A percentile compares a stretch with the other conserved stretches of the same genome.
phyloP scores from a whole-genome alignment of 2,888 invertebrate genomes.

The Caenorhabditis sp. region DNA sequence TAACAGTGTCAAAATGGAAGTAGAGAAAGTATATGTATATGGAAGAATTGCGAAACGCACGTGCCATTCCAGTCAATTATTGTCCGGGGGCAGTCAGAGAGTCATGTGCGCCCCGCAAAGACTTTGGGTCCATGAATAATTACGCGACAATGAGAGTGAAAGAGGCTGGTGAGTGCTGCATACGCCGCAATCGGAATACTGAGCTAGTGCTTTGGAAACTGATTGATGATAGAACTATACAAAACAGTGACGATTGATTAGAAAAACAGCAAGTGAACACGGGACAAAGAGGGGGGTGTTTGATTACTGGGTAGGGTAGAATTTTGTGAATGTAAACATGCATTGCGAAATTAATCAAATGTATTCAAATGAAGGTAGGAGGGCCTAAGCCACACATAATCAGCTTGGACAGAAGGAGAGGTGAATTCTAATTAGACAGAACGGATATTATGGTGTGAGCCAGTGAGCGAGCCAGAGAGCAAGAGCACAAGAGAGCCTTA shows the following conservation, averaged over 20 bases:
- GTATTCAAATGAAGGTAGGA: slow-evolving; percentile 5
- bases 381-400: slow-evolving; percentile 28
- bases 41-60: slow-evolving; percentile 43
- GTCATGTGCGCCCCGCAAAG: slow-evolving; percentile 38
- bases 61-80: slow-evolving; percentile 55
- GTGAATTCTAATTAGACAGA: slow-evolving; percentile 43
- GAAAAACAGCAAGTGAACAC: slow-evolving; percentile 34
- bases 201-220: slow-evolving; percentile 40
- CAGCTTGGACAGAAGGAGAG: slow-evolving; percentile 8
- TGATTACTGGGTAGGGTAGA: slow-evolving; percentile 32
- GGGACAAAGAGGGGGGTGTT: slow-evolving; percentile 45
- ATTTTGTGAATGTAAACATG: slow-evolving; percentile 49
- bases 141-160: slow-evolving; percentile 29
- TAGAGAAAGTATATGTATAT: slow-evolving; percentile 20
- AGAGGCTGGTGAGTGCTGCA: slow-evolving; percentile 6
- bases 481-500: slow-evolving; percentile 6
- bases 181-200: slow-evolving; percentile 29
- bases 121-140: slow-evolving; percentile 60
- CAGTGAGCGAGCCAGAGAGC: not conserved
- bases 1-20: slow-evolving; percentile 29
- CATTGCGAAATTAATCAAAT: slow-evolving; percentile 45
- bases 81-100: slow-evolving; percentile 14
- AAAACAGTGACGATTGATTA: slow-evolving; percentile 38
- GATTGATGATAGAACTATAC: slow-evolving; percentile 41
- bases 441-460: slow-evolving; percentile 43